A percentile compares a stretch with the other conserved stretches of the same genome.
Evolutionary conservation across 2,888 invertebrate genomes (phyloP).

Genomic region (Heliconius ethilla): DNA sequence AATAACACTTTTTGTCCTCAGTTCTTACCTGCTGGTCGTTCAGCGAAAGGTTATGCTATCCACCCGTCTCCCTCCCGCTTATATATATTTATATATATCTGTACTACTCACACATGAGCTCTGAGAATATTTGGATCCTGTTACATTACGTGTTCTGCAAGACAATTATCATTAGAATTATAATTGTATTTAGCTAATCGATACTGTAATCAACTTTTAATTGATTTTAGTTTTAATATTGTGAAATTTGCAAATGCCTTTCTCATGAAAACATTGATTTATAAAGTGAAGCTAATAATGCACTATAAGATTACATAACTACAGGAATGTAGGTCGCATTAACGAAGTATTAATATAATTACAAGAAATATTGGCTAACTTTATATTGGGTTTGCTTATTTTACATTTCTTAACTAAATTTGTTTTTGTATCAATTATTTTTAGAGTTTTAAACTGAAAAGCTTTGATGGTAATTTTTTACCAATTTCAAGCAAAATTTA

Average conservation of each 20-base stretch:
- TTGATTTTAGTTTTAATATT: constrained; percentile 10
- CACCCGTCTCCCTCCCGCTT: constrained; percentile 58
- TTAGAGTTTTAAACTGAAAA: background rate
- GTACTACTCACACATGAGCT: constrained; percentile 54
- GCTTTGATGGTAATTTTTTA: background rate
- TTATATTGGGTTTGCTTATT: background rate
- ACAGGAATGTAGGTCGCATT: constrained; percentile 39
- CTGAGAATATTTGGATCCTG: constrained; percentile 66
- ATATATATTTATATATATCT: constrained; percentile 49
- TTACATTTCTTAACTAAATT: background rate
- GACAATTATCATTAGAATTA: constrained; percentile 58
- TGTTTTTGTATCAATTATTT: background rate
- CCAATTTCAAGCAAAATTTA: background rate
- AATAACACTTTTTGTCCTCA: constrained; percentile 74
- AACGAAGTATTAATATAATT: constrained; percentile 40
- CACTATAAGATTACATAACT: constrained; percentile 32
- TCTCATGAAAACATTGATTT: constrained; percentile 8
- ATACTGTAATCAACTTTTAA: constrained; percentile 26
- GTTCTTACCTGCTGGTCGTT: constrained; percentile 68
- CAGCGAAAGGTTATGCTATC: constrained; percentile 74
- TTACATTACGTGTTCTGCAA: constrained; percentile 77
- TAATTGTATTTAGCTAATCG: constrained; percentile 24
- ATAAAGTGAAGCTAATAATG: constrained; percentile 4
- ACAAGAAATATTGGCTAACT: constrained; percentile 30
- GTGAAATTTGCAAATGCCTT: background rate